phyloP scores from a whole-genome alignment of 2,797 vertebrate genomes.

The Sphenodon punctatus region DNA sequence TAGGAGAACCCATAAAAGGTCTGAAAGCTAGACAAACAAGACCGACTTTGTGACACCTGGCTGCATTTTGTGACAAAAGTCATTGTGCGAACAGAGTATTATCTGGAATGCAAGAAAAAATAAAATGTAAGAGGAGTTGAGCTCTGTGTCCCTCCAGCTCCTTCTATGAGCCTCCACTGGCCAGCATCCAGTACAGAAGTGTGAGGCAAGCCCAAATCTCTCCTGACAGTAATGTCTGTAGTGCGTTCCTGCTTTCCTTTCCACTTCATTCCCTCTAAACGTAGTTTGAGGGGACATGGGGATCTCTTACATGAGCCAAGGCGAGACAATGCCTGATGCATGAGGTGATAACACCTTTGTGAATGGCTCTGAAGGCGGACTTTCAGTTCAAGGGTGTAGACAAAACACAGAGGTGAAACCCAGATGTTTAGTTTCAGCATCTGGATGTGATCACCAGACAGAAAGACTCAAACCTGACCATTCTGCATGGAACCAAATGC shows the following conservation, averaged over 20 bases:
- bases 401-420: conserved; percentile 58
- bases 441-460: conserved; percentile 65
- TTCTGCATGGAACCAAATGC: conserved; percentile 48
- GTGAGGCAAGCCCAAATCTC: too few relatives aligned
- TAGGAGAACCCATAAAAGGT: too few relatives aligned
- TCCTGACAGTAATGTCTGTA: accelerated
- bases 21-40: too few relatives aligned
- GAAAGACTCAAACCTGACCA: conserved; percentile 44
- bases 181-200: too few relatives aligned
- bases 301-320: neutral
- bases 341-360: conserved; percentile 49
- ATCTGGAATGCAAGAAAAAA: too few relatives aligned
- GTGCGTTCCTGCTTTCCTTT: neutral
- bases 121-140: too few relatives aligned
- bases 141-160: too few relatives aligned
- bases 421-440: conserved; percentile 68
- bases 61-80: too few relatives aligned
- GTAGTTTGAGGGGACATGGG: neutral
- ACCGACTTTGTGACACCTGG: too few relatives aligned
- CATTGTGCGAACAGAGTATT: too few relatives aligned
- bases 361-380: conserved; percentile 49
- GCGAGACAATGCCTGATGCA: conserved; percentile 39
- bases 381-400: neutral
- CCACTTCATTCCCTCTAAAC: neutral
- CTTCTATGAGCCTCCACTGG: too few relatives aligned